Evolutionary conservation across 92 coral and sea anemone species (phyloP).

Genomic region (Epizoanthus stellaris): DNA sequence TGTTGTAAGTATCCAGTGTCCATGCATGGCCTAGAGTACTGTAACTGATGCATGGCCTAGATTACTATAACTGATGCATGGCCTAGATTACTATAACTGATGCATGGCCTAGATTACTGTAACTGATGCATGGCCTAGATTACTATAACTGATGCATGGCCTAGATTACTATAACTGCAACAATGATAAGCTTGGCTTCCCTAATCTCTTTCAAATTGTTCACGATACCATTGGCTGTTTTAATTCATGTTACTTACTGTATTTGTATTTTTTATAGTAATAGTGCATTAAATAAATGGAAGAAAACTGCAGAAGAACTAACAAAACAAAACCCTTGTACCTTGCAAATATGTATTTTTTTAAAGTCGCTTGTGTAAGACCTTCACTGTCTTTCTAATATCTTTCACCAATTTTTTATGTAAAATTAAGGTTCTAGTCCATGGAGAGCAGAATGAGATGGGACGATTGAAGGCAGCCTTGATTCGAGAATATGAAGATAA

Average conservation of each 20-base stretch:
- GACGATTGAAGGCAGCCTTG: conserved; percentile 92
- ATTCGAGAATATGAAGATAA: conserved; percentile 97
- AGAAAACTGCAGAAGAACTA: too few species aligned
- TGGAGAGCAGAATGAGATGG: conserved; percentile 99
- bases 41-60: not conserved
- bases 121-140: not conserved
- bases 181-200: too few species aligned
- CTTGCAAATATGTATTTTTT: not conserved
- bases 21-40: too few species aligned
- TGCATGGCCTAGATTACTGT: not conserved
- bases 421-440: conserved; percentile 84
- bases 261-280: not conserved
- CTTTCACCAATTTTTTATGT: not conserved
- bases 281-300: too few species aligned
- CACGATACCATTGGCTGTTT: too few species aligned
- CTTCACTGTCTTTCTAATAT: not conserved
- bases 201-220: too few species aligned
- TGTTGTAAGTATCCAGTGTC: conserved; percentile 71
- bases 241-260: not conserved
- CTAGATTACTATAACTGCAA: not conserved
- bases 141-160: not conserved
- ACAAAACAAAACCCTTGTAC: too few species aligned
- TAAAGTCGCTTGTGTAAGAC: not conserved
- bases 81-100: not conserved
- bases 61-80: not conserved